These are phyloP conservation scores for Rynchops niger DNA, from an alignment of 2,113 vertebrate species.

Conservation along the genomic window DNA sequence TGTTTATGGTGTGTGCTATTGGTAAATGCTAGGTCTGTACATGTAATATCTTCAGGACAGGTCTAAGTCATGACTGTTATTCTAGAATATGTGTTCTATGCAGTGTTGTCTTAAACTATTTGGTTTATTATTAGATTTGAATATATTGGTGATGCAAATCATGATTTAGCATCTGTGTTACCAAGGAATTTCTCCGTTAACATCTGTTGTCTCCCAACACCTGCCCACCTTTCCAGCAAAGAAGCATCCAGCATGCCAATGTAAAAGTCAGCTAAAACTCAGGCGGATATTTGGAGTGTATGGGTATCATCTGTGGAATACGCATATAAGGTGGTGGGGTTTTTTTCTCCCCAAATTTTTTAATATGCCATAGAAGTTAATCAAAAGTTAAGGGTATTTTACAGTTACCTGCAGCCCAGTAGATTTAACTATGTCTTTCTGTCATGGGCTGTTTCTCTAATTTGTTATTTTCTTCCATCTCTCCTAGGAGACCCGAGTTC, in stretches of 20 bases:
- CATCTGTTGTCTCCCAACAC: neutral
- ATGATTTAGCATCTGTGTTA: neutral
- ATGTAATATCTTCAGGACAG: neutral
- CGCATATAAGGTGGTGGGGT: neutral
- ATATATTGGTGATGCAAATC: neutral
- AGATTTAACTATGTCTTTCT: neutral
- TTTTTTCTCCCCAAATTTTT: neutral
- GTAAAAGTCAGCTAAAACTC: neutral
- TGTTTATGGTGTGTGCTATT: neutral
- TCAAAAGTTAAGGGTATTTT: neutral
- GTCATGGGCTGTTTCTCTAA: neutral
- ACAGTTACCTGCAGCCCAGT: neutral
- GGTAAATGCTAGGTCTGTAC: neutral
- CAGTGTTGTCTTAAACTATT: neutral
- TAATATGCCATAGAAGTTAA: neutral
- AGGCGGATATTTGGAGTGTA: neutral
- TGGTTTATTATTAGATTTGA: neutral
- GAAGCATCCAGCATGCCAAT: neutral
- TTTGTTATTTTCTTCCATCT: neutral
- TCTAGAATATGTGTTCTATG: neutral
- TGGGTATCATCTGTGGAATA: neutral
- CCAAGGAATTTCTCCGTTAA: neutral
- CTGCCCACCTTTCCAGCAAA: neutral
- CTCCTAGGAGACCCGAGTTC: slow-evolving; percentile 76
- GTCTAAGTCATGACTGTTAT: neutral